Evolutionary conservation across 2,113 vertebrate species (phyloP), one percentile per base, ranked within the genome.

Genomic region (Nothobranchius furzeri): DNA sequence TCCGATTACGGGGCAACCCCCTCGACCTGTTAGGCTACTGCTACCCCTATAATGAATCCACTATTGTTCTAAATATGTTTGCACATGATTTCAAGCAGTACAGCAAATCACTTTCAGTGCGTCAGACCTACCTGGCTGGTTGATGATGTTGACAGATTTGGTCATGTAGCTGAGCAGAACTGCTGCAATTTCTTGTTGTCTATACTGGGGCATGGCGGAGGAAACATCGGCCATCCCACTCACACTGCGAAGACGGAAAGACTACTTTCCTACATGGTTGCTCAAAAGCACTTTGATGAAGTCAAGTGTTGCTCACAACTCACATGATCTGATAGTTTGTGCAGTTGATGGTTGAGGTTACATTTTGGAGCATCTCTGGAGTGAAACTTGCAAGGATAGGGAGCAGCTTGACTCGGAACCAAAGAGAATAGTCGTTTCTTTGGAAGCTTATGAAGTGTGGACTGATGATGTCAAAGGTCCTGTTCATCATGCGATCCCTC

Each of bases 391-490:
- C n/a, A n/a, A n/a, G n/a, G n/a, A n/a, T n/a, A n/a, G n/a, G n/a
- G n/a, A n/a, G n/a, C n/a, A n/a, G n/a, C 69, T 54, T 82, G 42
- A 67, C 42, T 51, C 12, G 53, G 66, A 87, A 83, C 76, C 70
- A 79, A 11, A 1, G 2, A 6, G 15, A 9, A 55, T 56, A 56
- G 17, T 63, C 58, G 1, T 25, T 5, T 36, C 11, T 9, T 8
- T 9, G 58, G 56, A 85, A 85, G 10, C 0, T 0, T 3, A 11
- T n/a, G 61, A 85, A 71, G 10, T 54, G 7, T 14, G 24, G 37
- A 25, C 65, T 45, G 71, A 88, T 69, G 77, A 86, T 61, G n/a
- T 0, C 2, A 51, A 82, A 85, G 46, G 81, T 93, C 86, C 13
- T 56, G 35, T 87, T 79, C 85, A 79, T 84, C 36, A 76, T 11